Evolutionary conservation across 92 coral and sea anemone genomes (phyloP), one percentile per base, ranked within the genome.

Genomic region (Phymanthus crucifer): DNA sequence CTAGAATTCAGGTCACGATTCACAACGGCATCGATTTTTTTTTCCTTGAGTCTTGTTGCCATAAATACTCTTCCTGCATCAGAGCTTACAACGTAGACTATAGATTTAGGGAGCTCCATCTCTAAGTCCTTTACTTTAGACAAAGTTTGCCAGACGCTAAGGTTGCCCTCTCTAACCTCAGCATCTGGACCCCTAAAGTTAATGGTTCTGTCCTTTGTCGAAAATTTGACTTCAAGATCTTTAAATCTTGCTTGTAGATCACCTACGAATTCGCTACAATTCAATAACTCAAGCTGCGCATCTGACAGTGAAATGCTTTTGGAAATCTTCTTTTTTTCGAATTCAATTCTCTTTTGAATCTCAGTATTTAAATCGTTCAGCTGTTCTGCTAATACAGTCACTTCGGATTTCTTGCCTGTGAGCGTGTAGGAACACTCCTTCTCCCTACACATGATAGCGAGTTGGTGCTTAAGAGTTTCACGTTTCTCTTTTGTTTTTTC

Each of bases 141-240:
- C 21, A 87, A 29, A 6, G 78, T 48, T 40, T 90, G 57, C 84
- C 82, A 90, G 0, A 90, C 66, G 1, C 8, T 45, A 7, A 75
- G 56, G 18, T 58, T 58, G 0, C 86, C 89, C 40, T 84, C 88
- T 52, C 64, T 78, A 31, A 84, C 68, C 52, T 64, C 32, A 1
- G 45, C 40, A 23, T 76, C 0, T 32, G 91, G 91, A 17, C 91
- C 89, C 23, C 45, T 65, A 38, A 90, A 74, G 19, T 50, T 12
- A 35, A 90, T 73, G 11, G 76, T 32, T 12, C 32, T 70, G 5
- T 78, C 64, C 10, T 77, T 78, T 13, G n/a, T 82, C 27, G 54
- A 13, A 9, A 90, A 50, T 18, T 9, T 66, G 4, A 80, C 84
- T 17, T 84, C 50, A 14, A 32, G 48, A 10, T 43, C 48, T 43